phyloP scores from a whole-genome alignment of 2,797 vertebrate genomes.

The Acropternis orthonyx region DNA sequence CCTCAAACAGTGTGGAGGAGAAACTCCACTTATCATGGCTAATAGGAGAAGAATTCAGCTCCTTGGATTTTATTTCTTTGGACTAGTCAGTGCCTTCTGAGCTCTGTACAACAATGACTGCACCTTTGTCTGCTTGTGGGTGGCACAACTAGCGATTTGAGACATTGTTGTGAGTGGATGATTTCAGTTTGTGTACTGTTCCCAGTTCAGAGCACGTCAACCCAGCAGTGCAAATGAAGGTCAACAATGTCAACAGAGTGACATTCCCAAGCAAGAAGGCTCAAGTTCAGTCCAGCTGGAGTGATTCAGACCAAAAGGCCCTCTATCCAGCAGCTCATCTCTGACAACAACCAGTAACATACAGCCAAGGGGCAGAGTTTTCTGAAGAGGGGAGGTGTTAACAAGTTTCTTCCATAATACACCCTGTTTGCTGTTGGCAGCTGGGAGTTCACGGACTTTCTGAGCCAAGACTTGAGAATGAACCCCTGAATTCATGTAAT shows the following conservation, averaged over 20 bases:
- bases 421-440: background rate
- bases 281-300: background rate
- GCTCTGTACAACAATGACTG: background rate
- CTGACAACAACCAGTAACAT: background rate
- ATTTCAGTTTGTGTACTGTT: background rate
- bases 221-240: background rate
- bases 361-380: background rate
- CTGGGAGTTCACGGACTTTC: background rate
- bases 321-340: background rate
- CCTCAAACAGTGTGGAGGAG: background rate
- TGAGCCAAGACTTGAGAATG: background rate
- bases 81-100: background rate
- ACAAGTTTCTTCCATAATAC: background rate
- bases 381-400: background rate
- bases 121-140: background rate
- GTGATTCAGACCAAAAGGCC: background rate
- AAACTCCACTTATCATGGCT: background rate
- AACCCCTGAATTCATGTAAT: background rate
- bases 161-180: background rate
- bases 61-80: background rate
- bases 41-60: background rate
- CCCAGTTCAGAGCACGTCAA: background rate
- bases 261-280: background rate
- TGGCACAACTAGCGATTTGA: background rate
- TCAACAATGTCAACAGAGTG: background rate